These are phyloP conservation scores for Bostrychus sinensis DNA, from an alignment of 2,113 vertebrate species.

Conservation along the genomic window DNA sequence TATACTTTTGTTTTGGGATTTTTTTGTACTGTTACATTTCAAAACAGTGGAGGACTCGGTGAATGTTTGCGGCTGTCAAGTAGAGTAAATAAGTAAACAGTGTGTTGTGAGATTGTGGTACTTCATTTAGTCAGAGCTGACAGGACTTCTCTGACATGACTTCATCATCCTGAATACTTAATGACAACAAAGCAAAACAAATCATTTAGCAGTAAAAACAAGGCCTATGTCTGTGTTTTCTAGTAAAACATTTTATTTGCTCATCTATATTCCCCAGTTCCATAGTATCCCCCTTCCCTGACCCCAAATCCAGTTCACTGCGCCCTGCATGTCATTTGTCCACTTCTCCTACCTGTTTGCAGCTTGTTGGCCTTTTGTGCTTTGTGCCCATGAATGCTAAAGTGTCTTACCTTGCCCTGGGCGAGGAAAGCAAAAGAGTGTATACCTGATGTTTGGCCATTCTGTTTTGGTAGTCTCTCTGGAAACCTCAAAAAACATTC, in stretches of 20 bases:
- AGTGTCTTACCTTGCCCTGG: conserved; percentile 73
- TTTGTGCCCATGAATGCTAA: conserved; percentile 64
- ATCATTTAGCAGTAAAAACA: conserved; percentile 36
- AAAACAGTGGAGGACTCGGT: conserved; percentile 59
- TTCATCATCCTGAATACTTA: conserved; percentile 62
- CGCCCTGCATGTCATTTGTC: conserved; percentile 53
- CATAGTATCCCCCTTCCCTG: conserved; percentile 29
- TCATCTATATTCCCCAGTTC: conserved; percentile 24
- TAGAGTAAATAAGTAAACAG: conserved; percentile 61
- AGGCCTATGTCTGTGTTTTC: background rate
- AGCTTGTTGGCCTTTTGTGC: conserved; percentile 61
- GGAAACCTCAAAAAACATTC: conserved; percentile 54
- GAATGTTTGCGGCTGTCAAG: conserved; percentile 52
- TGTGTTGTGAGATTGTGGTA: conserved; percentile 58
- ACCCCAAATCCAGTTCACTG: conserved; percentile 51
- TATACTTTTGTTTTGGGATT: conserved; percentile 66
- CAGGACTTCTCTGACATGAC: conserved; percentile 62
- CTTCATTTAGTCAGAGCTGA: conserved; percentile 66
- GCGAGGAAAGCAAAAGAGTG: conserved; percentile 64
- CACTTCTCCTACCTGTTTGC: conserved; percentile 53
- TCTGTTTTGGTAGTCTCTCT: conserved; percentile 60
- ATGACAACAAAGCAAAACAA: conserved; percentile 52
- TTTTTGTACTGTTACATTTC: conserved; percentile 56
- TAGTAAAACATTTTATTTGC: conserved; percentile 13
- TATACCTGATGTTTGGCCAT: conserved; percentile 70